These are phyloP conservation scores for Girardia tigrina DNA, from an alignment of 2,888 invertebrate genomes.

Conservation along the genomic window DNA sequence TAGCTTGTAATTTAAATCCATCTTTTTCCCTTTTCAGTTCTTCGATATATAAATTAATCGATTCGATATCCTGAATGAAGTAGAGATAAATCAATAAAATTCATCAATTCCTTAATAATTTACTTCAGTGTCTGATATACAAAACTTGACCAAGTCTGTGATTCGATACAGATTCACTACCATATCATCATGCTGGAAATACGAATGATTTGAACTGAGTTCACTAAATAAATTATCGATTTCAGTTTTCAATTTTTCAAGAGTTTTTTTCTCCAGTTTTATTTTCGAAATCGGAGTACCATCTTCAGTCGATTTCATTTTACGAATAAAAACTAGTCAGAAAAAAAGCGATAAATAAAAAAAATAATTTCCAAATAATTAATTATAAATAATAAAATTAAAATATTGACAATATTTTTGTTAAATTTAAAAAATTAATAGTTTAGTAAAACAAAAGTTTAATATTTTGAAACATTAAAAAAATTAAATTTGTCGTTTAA, in stretches of 20 bases:
- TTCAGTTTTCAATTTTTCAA: constrained; percentile 20
- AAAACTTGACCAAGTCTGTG: neutral
- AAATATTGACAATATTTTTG: constrained; percentile 19
- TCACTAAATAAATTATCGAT: neutral
- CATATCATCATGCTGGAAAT: neutral
- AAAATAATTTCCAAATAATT: neutral
- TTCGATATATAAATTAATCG: neutral
- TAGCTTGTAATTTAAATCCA: constrained; percentile 88
- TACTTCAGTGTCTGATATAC: neutral
- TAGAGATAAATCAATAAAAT: neutral
- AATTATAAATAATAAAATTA: constrained; percentile 17
- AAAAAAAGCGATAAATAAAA: neutral
- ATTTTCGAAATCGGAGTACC: neutral
- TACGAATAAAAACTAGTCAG: too few species aligned
- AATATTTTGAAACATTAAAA: too few species aligned
- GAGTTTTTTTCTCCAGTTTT: neutral
- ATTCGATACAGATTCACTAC: neutral
- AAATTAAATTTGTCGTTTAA: too few species aligned
- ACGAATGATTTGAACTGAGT: neutral
- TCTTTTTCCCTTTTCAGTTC: constrained; percentile 82
- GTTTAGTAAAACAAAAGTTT: constrained; percentile 1
- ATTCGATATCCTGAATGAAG: constrained; percentile 18
- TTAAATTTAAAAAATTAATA: neutral
- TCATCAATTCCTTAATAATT: neutral
- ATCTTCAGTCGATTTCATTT: neutral